A percentile compares a stretch with the other conserved stretches of the same genome.
Conservation (phyloP, 1,140 invertebrate species). For the Papilio dardanus region DNA sequence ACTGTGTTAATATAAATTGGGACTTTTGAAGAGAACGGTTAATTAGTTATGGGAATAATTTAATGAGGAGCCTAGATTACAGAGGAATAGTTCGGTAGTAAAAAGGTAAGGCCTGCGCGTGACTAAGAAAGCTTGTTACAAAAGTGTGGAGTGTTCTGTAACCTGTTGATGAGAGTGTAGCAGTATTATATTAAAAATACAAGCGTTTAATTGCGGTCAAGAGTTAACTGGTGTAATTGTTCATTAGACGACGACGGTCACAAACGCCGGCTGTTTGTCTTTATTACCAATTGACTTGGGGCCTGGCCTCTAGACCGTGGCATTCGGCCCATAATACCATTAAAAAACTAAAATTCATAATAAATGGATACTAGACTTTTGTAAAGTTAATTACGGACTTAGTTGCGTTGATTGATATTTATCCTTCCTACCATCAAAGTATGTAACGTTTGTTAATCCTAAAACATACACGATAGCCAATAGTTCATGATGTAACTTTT, state of each 20-base stretch:
- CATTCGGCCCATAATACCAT: not conserved
- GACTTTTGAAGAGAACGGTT: not conserved
- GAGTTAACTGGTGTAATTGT: conserved; percentile 74
- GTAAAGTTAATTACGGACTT: no score
- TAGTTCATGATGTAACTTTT: not conserved
- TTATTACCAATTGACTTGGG: conserved; percentile 73
- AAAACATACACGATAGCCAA: not conserved
- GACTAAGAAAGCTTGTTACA: no score
- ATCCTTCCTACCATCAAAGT: no score
- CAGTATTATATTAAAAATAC: conserved; percentile 43
- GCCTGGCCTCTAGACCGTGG: conserved; percentile 51
- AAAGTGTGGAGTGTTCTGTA: no score
- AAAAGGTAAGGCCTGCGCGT: no score
- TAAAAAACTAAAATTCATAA: not conserved
- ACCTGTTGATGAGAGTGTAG: not conserved
- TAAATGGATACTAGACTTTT: no score
- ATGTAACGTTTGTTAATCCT: not conserved
- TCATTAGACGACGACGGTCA: conserved; percentile 58
- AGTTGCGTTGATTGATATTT: no score
- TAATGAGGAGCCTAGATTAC: not conserved
- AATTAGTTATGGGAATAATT: not conserved
- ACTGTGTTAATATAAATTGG: not conserved
- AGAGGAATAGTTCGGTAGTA: not conserved
- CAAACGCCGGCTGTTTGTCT: conserved; percentile 55
- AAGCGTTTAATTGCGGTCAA: conserved; percentile 69